Evolutionary conservation across 2,888 invertebrate species (phyloP).

Genomic region (Baccha elongata): DNA sequence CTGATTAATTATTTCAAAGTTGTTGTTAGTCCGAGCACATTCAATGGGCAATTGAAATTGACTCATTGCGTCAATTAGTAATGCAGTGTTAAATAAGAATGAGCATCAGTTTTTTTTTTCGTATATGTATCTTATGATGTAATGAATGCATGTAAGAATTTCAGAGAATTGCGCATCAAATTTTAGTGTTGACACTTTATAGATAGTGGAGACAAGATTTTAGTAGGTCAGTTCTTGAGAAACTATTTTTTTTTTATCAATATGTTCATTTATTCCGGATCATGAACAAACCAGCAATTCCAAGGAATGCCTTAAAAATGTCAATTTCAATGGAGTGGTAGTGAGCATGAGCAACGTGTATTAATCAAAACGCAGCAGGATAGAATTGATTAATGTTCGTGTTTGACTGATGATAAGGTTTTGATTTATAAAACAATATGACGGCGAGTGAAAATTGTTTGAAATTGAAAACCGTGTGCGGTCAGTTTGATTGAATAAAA

Average conservation of each 20-base stretch:
- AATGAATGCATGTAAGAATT: not conserved
- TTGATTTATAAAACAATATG: constrained; percentile 61
- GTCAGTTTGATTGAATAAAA: constrained; percentile 45
- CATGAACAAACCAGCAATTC: not conserved
- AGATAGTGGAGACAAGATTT: not conserved
- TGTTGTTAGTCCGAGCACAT: constrained; percentile 26
- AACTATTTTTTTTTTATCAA: constrained; percentile 2
- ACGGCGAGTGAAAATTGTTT: constrained; percentile 13
- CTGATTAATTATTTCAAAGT: constrained; percentile 37
- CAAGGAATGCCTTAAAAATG: constrained; percentile 18
- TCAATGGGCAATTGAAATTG: constrained; percentile 36
- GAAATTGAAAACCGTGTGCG: constrained; percentile 20
- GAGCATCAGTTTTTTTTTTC: constrained; percentile 11
- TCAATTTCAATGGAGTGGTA: constrained; percentile 13
- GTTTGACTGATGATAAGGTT: constrained; percentile 57
- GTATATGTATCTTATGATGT: not conserved
- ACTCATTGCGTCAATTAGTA: constrained; percentile 37
- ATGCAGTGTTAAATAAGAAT: constrained; percentile 20
- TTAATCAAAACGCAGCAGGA: constrained; percentile 51
- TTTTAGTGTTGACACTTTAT: not conserved
- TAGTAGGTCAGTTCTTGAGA: constrained; percentile 17
- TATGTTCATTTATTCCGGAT: constrained; percentile 12
- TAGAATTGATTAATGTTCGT: constrained; percentile 52
- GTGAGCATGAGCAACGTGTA: constrained; percentile 26
- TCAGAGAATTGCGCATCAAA: not conserved